These are phyloP conservation scores for Antigone vipio DNA, from an alignment of 2,113 vertebrate species.

Conservation along the genomic window DNA sequence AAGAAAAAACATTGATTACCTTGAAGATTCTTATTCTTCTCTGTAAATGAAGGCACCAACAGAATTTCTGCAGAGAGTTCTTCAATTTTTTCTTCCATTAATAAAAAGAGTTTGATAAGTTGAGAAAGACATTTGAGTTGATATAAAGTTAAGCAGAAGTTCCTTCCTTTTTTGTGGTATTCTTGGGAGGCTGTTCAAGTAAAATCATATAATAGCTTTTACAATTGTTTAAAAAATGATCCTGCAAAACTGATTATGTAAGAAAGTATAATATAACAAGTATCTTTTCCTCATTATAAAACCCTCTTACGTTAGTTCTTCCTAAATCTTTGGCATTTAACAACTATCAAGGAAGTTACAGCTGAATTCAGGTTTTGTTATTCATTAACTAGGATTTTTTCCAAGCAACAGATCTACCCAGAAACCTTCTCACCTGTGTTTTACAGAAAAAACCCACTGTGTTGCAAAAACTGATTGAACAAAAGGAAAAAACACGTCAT, in stretches of 20 bases:
- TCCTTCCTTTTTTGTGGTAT: constrained; percentile 69
- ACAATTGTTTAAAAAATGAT: neutral
- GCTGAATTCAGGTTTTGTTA: neutral
- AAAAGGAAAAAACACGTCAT: neutral
- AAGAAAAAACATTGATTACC: constrained; percentile 73
- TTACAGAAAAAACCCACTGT: neutral
- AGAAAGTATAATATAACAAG: neutral
- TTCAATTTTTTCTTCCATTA: constrained; percentile 83
- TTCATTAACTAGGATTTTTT: neutral
- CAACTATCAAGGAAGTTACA: neutral
- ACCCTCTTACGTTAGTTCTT: neutral
- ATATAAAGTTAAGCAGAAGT: constrained; percentile 82
- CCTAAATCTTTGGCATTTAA: neutral
- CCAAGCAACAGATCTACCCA: neutral
- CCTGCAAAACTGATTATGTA: neutral
- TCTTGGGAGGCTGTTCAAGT: constrained; percentile 77
- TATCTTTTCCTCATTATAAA: neutral
- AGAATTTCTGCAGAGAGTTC: constrained; percentile 79
- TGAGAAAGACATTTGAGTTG: constrained; percentile 85
- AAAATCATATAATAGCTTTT: constrained; percentile 29
- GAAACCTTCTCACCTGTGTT: neutral
- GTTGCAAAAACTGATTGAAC: constrained; percentile 15
- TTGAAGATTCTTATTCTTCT: constrained; percentile 74
- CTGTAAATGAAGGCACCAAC: constrained; percentile 70
- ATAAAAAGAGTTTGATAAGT: constrained; percentile 79